phyloP scores from a whole-genome alignment of 2,888 invertebrate species.

The Rhyacophila evoluta region DNA sequence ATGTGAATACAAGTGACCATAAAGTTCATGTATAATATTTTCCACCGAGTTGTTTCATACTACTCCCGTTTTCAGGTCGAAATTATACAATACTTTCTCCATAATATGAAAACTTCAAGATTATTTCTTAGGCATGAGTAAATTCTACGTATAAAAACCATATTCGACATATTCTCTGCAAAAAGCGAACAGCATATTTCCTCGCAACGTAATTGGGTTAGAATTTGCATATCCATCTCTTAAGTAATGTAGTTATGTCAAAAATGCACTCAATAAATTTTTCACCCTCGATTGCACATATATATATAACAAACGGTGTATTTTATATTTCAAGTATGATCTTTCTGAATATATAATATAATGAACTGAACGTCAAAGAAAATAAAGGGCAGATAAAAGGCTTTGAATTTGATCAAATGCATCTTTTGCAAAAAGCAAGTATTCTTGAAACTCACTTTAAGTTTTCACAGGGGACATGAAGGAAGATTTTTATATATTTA shows the following conservation, averaged over 20 bases:
- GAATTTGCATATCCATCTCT: background rate
- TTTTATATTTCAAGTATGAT: background rate
- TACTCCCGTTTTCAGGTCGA: too few species aligned
- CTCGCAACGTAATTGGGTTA: background rate
- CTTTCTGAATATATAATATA: constrained; percentile 7
- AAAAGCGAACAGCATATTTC: too few species aligned
- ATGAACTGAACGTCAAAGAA: background rate
- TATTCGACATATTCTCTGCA: too few species aligned
- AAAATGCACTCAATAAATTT: background rate
- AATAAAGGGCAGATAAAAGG: constrained; percentile 7
- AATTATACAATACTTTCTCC: too few species aligned
- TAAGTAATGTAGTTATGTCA: background rate
- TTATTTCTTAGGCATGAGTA: too few species aligned
- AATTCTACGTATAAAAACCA: too few species aligned
- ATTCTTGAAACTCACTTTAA: background rate
- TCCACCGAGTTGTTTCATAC: too few species aligned
- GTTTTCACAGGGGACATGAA: background rate
- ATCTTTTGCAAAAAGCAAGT: background rate
- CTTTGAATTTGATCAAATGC: constrained; percentile 16
- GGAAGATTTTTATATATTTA: too few species aligned
- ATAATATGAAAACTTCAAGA: too few species aligned
- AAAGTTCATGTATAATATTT: too few species aligned
- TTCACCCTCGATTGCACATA: background rate
- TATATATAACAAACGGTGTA: background rate
- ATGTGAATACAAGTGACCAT: too few species aligned